phyloP scores from a whole-genome alignment of 2,888 invertebrate genomes.

The Drosophila mimetica region DNA sequence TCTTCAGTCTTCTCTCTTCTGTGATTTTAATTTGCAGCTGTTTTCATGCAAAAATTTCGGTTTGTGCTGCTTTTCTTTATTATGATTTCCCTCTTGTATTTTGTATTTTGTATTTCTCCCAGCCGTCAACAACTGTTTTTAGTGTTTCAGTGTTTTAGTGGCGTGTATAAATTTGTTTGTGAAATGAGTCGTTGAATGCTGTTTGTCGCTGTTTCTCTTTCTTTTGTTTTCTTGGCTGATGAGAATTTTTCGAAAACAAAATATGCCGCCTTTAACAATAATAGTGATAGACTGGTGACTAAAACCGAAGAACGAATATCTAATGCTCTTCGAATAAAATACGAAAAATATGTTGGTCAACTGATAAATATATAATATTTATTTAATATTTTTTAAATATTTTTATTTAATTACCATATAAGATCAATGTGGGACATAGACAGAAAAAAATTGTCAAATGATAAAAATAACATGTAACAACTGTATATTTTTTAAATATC shows the following conservation, averaged over 20 bases:
- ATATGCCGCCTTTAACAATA: slow-evolving; percentile 54
- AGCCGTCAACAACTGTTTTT: slow-evolving; percentile 18
- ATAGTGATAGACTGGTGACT: neutral
- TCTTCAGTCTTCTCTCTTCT: slow-evolving; percentile 17
- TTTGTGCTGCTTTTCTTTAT: slow-evolving; percentile 32
- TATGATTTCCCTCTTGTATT: slow-evolving; percentile 11
- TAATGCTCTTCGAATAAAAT: slow-evolving; percentile 6
- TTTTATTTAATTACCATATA: too few relatives aligned
- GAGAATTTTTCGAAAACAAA: slow-evolving; percentile 65
- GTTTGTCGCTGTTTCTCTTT: slow-evolving; percentile 47
- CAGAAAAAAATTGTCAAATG: too few relatives aligned
- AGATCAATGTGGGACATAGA: too few relatives aligned
- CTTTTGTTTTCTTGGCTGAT: slow-evolving; percentile 35
- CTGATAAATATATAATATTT: too few relatives aligned
- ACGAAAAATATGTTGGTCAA: neutral
- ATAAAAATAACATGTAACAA: too few relatives aligned
- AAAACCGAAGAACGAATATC: neutral
- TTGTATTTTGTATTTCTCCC: slow-evolving; percentile 14
- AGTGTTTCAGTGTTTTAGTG: slow-evolving; percentile 19
- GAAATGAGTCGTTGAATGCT: slow-evolving; percentile 57
- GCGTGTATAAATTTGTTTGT: slow-evolving; percentile 67
- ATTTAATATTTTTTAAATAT: too few relatives aligned
- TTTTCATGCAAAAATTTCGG: slow-evolving; percentile 58
- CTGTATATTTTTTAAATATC: too few relatives aligned
- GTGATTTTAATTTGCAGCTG: slow-evolving; percentile 68